Conservation (phyloP, 2,113 vertebrate genomes). For the Mirza zaza region DNA sequence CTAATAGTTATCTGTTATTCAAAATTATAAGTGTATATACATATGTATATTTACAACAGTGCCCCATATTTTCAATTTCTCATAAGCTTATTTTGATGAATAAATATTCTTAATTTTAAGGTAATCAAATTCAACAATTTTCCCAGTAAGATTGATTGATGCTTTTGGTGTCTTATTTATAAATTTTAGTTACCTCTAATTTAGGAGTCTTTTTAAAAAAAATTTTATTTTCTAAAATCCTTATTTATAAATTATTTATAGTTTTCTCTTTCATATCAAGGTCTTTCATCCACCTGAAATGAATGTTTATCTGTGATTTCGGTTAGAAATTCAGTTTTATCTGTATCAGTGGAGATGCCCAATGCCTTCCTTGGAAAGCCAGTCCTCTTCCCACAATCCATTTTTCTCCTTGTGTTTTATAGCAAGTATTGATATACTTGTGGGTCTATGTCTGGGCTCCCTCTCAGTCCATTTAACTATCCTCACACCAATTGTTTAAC, state of each 20-base stretch:
- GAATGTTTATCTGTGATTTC: background rate
- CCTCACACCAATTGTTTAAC: background rate
- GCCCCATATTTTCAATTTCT: background rate
- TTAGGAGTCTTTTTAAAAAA: background rate
- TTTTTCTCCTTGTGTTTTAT: background rate
- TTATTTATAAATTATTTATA: no score
- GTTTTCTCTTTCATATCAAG: background rate
- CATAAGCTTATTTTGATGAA: background rate
- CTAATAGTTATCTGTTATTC: background rate
- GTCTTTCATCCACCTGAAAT: background rate
- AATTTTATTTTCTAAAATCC: background rate
- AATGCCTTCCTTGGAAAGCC: background rate
- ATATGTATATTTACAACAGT: background rate
- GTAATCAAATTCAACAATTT: background rate
- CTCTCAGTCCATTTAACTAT: background rate
- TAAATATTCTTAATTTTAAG: background rate
- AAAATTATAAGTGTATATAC: background rate
- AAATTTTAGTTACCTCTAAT: background rate
- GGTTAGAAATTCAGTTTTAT: background rate
- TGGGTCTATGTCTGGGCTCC: no score
- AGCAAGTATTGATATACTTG: background rate
- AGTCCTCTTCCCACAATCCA: accelerated
- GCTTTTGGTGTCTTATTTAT: background rate
- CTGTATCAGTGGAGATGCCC: no score
- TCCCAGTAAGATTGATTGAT: background rate